phyloP scores from a whole-genome alignment of 2,797 vertebrate species.

The Aeoliscus strigatus region DNA sequence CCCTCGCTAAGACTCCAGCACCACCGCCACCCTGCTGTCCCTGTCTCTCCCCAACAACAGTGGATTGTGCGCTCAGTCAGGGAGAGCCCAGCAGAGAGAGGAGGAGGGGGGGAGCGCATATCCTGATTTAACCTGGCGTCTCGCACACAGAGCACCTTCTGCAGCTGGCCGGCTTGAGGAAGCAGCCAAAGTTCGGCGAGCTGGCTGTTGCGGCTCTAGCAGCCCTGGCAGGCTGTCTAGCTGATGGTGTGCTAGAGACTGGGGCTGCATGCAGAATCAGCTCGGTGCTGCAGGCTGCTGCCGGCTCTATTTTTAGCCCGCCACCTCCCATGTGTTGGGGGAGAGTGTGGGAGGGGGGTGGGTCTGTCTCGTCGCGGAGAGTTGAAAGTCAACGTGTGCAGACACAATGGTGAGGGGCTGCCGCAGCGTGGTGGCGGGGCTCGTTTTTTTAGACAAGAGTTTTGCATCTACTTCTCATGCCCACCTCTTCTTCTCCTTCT shows the following conservation, averaged over 20 bases:
- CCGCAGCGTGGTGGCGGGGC: constrained; percentile 36
- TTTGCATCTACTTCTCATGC: constrained; percentile 25
- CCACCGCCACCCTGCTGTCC: constrained; percentile 30
- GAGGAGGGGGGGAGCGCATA: constrained; percentile 35
- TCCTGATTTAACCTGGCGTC: constrained; percentile 61
- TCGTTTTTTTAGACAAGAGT: constrained; percentile 21
- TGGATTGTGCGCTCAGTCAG: constrained; percentile 34
- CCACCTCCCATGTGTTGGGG: constrained; percentile 62
- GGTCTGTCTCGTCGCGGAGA: constrained; percentile 70
- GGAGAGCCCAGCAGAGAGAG: constrained; percentile 33
- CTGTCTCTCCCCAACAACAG: constrained; percentile 44
- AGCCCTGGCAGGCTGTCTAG: constrained; percentile 45
- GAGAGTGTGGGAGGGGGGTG: constrained; percentile 15
- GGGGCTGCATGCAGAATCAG: constrained; percentile 75
- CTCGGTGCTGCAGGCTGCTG: constrained; percentile 70
- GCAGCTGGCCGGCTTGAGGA: constrained; percentile 51
- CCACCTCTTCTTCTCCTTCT: constrained; percentile 24
- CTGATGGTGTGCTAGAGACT: constrained; percentile 63
- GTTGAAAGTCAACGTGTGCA: constrained; percentile 75
- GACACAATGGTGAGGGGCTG: constrained; percentile 71
- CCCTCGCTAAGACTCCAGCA: constrained; percentile 35
- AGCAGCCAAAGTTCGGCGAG: constrained; percentile 30
- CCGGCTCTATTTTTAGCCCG: constrained; percentile 71
- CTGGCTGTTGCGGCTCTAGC: constrained; percentile 37
- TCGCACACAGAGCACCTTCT: constrained; percentile 28